Evolutionary conservation across 2,888 invertebrate genomes (phyloP), one percentile per base, ranked within the genome.

Genomic region (Strigamia maritima): DNA sequence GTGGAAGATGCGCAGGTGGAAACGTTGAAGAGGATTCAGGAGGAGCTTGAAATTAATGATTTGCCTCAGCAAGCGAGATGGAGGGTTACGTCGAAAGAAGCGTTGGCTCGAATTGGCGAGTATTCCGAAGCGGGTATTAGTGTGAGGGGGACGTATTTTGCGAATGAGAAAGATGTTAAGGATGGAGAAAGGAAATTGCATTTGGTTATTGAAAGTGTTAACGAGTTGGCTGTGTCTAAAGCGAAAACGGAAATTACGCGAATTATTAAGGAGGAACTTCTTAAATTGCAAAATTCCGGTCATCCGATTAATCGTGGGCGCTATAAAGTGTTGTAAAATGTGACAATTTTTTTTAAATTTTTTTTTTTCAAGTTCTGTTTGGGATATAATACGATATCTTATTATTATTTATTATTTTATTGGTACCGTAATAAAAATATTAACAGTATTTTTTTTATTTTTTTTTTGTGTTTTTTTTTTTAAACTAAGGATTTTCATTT

Each of bases 81-180:
- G 97, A 90, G 97, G 82, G 97, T 99, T 80, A 99, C 98, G 6
- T 96, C 95, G 82, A 97, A 96, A 90, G 92, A 99, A 88, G 97
- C 98, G 6, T 87, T 99, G 82, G 97, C 97, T 0, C 95, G 98
- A 85, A 98, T 99, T 84, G 96, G 97, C 76, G 99, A 99, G 86
- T 98, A 98, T 87, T 98, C 98, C 0, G 99, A 99, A 86, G 99
- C 98, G 0, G 99, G 99, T 49, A 93, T 99, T 81, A 98, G 98
- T 0, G 99, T 99, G 0, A 90, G 98, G 70, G 99, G 99, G n/a
- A 97, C 97, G 0, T 90, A 88, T 83, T 95, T 95, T 85, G 96
- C 96, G 12, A 92, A 93, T 0, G 91, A 93, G 0, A 97, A 97
- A 80, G 95, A 97, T 86, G 88, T 90, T 16, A 93, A 95, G 0